Conservation (phyloP, 2,888 invertebrate species). For the Catocala fraxini region DNA sequence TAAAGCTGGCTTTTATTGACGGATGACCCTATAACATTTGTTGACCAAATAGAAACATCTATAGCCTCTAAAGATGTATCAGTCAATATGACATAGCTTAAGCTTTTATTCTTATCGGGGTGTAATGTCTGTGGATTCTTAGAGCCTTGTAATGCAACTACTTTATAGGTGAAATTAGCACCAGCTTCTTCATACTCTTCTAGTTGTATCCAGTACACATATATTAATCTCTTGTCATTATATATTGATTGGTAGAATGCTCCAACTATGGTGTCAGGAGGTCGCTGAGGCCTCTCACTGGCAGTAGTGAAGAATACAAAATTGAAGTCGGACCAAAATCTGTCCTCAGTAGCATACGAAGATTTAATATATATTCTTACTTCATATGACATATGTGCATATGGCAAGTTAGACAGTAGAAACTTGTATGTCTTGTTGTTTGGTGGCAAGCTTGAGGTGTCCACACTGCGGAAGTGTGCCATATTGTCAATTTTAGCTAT, state of each 20-base stretch:
- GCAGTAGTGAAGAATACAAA: conserved; percentile 88
- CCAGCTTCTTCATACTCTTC: conserved; percentile 91
- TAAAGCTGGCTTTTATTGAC: conserved; percentile 85
- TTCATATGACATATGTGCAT: conserved; percentile 91
- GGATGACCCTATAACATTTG: conserved; percentile 89
- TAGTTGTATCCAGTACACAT: conserved; percentile 94
- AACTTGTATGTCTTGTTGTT: conserved; percentile 74
- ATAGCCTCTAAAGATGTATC: conserved; percentile 78
- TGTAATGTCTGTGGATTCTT: conserved; percentile 68
- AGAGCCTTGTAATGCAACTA: conserved; percentile 74
- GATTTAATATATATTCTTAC: conserved; percentile 91
- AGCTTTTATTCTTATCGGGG: conserved; percentile 85
- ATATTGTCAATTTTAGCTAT: conserved; percentile 81
- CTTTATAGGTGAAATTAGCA: conserved; percentile 90
- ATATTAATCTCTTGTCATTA: conserved; percentile 87
- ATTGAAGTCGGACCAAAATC: conserved; percentile 91
- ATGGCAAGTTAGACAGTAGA: conserved; percentile 87
- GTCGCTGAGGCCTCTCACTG: conserved; percentile 87
- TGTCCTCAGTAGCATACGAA: conserved; percentile 80
- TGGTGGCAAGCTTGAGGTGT: conserved; percentile 65
- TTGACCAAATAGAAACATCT: conserved; percentile 88
- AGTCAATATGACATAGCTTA: conserved; percentile 88
- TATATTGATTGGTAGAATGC: conserved; percentile 90
- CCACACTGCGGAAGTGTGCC: conserved; percentile 75
- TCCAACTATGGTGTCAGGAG: conserved; percentile 91